These are phyloP conservation scores for Heliothis subflexa DNA, from an alignment of 1,140 invertebrate species.

Conservation along the genomic window DNA sequence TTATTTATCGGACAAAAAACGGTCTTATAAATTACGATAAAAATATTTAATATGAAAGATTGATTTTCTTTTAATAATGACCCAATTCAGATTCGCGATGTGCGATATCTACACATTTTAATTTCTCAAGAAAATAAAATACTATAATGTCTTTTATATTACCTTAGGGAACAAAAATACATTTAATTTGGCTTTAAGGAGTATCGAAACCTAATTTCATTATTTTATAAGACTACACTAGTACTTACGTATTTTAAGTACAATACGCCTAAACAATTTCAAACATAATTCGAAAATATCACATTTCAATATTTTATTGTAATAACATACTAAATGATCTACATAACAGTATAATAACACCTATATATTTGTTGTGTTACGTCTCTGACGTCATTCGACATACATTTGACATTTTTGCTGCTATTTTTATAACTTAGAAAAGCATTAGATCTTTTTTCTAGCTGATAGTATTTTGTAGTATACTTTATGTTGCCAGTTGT, in stretches of 20 bases:
- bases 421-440: constrained; percentile 21
- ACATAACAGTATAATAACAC: constrained; percentile 27
- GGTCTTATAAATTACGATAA: constrained; percentile 6
- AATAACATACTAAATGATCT: constrained; percentile 10
- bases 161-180: constrained; percentile 5
- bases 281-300: constrained; percentile 47
- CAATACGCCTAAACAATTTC: constrained; percentile 21
- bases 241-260: constrained; percentile 31
- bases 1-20: background rate
- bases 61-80: background rate
- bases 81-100: background rate
- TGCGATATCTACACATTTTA: constrained; percentile 2
- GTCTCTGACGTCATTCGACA: constrained; percentile 15
- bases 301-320: constrained; percentile 35
- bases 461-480: background rate
- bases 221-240: background rate
- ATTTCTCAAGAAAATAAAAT: background rate
- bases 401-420: constrained; percentile 6
- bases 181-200: constrained; percentile 18
- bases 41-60: background rate
- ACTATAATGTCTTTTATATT: constrained; percentile 40
- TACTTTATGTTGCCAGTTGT: too few species aligned
- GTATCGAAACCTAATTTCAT: constrained; percentile 16
- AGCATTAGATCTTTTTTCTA: constrained; percentile 3
- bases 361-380: constrained; percentile 20